Percentiles rank a stretch among this genome's conserved stretches.
Evolutionary conservation across 1,140 invertebrate genomes (phyloP).

Genomic region (silkworm (Bombyx mori)): ASM3026992v2 NC_085109.1:3251001-3251500

Average conservation of each 20-base stretch:
- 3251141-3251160: conserved; percentile 50
- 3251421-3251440: too few relatives aligned
- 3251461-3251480: too few relatives aligned
- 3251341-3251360: conserved; percentile 40
- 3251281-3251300: conserved; percentile 28
- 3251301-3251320: conserved; percentile 28
- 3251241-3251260: conserved; percentile 54
- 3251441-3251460: too few relatives aligned
- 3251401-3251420: too few relatives aligned
- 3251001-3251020: conserved; percentile 33
- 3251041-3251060: conserved; percentile 34
- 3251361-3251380: conserved; percentile 8
- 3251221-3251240: conserved; percentile 59
- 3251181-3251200: conserved; percentile 47
- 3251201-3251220: conserved; percentile 61
- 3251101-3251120: conserved; percentile 42
- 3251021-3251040: conserved; percentile 46
- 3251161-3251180: conserved; percentile 25
- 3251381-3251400: too few relatives aligned
- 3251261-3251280: conserved; percentile 42
- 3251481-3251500: too few relatives aligned
- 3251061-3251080: conserved; percentile 22
- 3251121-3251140: conserved; percentile 35
- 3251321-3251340: conserved; percentile 70
- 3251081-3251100: conserved; percentile 54